Base-by-base conservation (phyloP, 2,888 invertebrate species). In the Trachelus troglodyta region DNA sequence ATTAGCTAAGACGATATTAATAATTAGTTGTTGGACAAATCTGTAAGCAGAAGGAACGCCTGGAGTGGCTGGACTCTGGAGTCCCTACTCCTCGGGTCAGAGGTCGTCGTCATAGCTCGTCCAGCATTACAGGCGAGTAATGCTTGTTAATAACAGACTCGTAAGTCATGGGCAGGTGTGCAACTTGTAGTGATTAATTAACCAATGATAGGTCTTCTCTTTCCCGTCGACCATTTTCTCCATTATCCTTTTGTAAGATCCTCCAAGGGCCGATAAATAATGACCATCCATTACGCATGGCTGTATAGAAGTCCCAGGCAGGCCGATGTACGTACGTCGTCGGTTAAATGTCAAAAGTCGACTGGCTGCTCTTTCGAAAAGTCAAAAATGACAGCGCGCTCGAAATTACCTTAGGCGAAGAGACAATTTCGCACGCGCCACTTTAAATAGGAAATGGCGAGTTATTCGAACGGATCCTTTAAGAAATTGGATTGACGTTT, bases 121-220 rank as follows among this genome's bases (percentile, higher is more conserved):
- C 33, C 69, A 69, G 12, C 31, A 11, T 30, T 35, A 74, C 74
- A 15, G 3, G 34, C 81, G 80, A 85, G 83, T 85, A 85, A 88
- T 87, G 83, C 82, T 82, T 81, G 84, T 86, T 88, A 87, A 88
- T 88, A 86, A 87, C 80, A 84, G 85, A 78, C 80, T 82, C 81
- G 80, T 82, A 82, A 84, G 80, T 77, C 81, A 77, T 79, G 77
- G 83, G 85, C 88, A 87, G 88, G 86, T 88, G 85, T 78, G 79
- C 83, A 79, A 83, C 79, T 83, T 78, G 79, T 79, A 74, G 81
- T 85, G 87, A 88, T 88, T 88, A 87, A 88, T 88, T 87, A 88
- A 83, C 84, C 83, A 86, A 87, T 85, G 86, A 85, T 86, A 82
- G 85, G 81, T 76, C 83, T 82, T 81, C 83, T 37, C n/a, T 6